Evolutionary conservation across 2,888 invertebrate species (phyloP).

Genomic region (Pristionchus japonicus): DNA sequence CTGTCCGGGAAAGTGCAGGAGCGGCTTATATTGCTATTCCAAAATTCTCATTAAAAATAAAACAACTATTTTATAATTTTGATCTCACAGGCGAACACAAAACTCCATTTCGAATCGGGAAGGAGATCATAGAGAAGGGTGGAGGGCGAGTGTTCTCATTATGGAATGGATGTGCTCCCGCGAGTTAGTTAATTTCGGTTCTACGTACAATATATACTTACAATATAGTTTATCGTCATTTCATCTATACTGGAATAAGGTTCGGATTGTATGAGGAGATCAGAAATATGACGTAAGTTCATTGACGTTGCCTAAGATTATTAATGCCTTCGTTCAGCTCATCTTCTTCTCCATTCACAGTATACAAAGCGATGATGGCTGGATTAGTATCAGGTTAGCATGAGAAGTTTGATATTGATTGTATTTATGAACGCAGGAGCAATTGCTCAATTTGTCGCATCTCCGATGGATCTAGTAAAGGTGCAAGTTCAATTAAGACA

Average conservation of each 20-base stretch:
- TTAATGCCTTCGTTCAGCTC: background rate
- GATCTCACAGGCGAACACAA: background rate
- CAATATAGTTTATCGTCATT: constrained; percentile 3
- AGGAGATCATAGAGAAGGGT: background rate
- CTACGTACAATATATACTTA: no score
- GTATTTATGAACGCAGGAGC: constrained; percentile 82
- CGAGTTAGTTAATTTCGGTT: no score
- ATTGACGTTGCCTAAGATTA: background rate
- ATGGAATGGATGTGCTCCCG: constrained; percentile 22
- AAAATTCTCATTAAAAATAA: background rate
- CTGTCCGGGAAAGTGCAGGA: no score
- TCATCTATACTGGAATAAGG: constrained; percentile 82
- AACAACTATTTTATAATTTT: background rate
- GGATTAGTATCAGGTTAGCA: background rate
- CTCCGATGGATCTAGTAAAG: constrained; percentile 91
- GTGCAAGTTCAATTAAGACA: constrained; percentile 89
- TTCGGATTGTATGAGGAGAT: constrained; percentile 88
- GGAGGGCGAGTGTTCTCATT: background rate
- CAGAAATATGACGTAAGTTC: constrained; percentile 75
- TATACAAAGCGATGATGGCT: constrained; percentile 18
- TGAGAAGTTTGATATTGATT: background rate
- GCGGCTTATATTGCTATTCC: background rate
- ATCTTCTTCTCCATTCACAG: background rate
- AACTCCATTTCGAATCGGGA: background rate
- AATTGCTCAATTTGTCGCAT: constrained; percentile 86